Evolutionary conservation across 2,888 invertebrate species (phyloP), one percentile per base, ranked within the genome.

Genomic region (Sinodicranocentrus sp.): DNA sequence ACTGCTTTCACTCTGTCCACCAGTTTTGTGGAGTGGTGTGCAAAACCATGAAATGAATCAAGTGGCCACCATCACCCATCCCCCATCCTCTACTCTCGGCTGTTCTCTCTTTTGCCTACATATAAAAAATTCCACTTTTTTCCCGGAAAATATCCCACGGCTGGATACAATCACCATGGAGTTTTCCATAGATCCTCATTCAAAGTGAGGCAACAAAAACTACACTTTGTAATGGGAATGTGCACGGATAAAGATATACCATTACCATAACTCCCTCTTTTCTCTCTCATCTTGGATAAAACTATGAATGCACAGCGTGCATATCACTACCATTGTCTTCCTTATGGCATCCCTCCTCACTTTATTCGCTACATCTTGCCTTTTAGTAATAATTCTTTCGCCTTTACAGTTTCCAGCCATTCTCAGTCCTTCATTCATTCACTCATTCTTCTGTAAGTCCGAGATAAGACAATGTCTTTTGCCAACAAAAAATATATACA

Each of bases 401-500:
- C n/a, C n/a, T n/a, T n/a, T n/a, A n/a, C n/a, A n/a, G n/a, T n/a
- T n/a, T n/a, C n/a, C n/a, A n/a, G n/a, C n/a, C n/a, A n/a, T n/a
- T n/a, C n/a, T n/a, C n/a, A n/a, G n/a, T 5, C 59, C 25, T 59
- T 59, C 59, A 21, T 59, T 59, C 59, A 23, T 25, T 59, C 33
- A 33, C 28, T 28, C 61, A 26, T 28, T 61, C 26, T 61, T 6
- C 63, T 63, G 63, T 63, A 17, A 28, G 33, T 63, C 63, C 0
- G 33, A 63, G 63, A 63, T 63, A 63, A 63, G 63, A 63, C 63
- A 63, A 63, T 63, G 63, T 63, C 63, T 61, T 26, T 28, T 63
- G 63, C 63, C 15, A 48, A 59, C 25, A 63, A 33, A 39, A 33
- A n/a, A 39, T 63, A 28, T 63, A 17, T 17, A 6, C 33, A 3